Conservation (phyloP, 2,797 vertebrate genomes). For the Tokudaia tokunoshimensis region DNA sequence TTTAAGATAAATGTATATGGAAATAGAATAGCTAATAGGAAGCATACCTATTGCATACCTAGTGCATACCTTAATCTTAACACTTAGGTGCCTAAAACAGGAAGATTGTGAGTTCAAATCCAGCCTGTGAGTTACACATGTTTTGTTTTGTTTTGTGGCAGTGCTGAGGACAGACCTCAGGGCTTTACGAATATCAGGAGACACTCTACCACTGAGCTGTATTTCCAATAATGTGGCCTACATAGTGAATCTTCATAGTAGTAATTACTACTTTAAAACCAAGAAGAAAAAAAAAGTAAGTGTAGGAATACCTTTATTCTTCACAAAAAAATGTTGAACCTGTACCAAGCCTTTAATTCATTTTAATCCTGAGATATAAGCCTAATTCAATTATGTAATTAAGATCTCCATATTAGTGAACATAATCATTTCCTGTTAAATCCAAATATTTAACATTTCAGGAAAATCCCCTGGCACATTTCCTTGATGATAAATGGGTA, state of each 20-base stretch:
- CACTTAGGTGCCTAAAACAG: background rate
- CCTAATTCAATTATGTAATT: conserved; percentile 61
- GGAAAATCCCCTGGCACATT: conserved; percentile 51
- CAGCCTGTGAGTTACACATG: background rate
- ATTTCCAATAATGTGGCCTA: too few relatives aligned
- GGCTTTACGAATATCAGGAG: background rate
- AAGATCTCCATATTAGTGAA: conserved; percentile 39
- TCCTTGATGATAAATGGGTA: conserved; percentile 34
- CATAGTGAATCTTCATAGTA: background rate
- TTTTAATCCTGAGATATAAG: conserved; percentile 39
- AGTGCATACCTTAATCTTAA: background rate
- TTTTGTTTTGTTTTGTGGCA: background rate
- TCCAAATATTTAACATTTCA: conserved; percentile 53
- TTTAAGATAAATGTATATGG: conserved; percentile 15
- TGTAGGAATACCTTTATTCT: background rate
- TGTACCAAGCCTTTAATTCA: conserved; percentile 42
- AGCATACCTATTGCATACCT: too few relatives aligned
- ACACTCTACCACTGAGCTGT: background rate
- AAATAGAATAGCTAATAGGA: conserved; percentile 14
- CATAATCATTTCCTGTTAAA: conserved; percentile 47
- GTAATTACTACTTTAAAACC: conserved; percentile 39
- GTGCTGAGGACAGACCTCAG: background rate
- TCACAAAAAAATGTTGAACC: background rate
- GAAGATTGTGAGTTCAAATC: background rate
- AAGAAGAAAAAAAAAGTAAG: conserved; percentile 8